Base-by-base conservation (phyloP, 2,888 invertebrate genomes). In the Pachliopta kotzebuea region DNA sequence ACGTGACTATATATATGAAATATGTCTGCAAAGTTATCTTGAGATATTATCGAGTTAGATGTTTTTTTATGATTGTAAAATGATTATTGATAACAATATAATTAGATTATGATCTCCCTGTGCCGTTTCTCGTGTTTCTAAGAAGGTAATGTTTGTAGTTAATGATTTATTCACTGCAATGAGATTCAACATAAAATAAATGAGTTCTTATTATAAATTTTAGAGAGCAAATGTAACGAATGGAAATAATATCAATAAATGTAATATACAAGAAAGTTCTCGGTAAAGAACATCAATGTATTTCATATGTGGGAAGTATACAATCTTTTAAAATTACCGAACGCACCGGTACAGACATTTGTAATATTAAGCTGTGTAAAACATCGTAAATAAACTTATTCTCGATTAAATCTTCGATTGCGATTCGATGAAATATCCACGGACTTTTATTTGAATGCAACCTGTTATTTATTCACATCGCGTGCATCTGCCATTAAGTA, bases 31-130 rank as follows among this genome's bases (percentile, higher is more conserved):
- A 14, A 37, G 31, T 31, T 37, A 29, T 14, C 20, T 21, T 56
- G 26, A 56, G 21, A 60, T 62, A 4, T 58, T 63, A 63, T 58
- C 58, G 45, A 63, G 58, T 42, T 21, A 53, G 58, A 63, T 58
- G 17, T 54, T 54, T 45, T 42, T 8, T 11, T 14, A 26, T 20
- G 50, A 56, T 62, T 50, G 49, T 31, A n/a, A 56, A 62, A 11
- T 37, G 37, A 56, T 62, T 56, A 52, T 29, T 23, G 37, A 56
- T 56, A 18, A 11, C 37, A n/a, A 31, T 18, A 23, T 24, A 4
- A 52, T 20, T 23, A 24, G 62, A 62, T 62, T 52, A 21, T 31
- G 52, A 62, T 62, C 62, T 62, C n/a, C 56, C 18, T 18, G 26
- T 31, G 49, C 29, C n/a, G 37, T 56, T 50, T 62, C 50, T 31